Base-by-base conservation (phyloP, 2,888 invertebrate species). In the Boloria selene region DNA sequence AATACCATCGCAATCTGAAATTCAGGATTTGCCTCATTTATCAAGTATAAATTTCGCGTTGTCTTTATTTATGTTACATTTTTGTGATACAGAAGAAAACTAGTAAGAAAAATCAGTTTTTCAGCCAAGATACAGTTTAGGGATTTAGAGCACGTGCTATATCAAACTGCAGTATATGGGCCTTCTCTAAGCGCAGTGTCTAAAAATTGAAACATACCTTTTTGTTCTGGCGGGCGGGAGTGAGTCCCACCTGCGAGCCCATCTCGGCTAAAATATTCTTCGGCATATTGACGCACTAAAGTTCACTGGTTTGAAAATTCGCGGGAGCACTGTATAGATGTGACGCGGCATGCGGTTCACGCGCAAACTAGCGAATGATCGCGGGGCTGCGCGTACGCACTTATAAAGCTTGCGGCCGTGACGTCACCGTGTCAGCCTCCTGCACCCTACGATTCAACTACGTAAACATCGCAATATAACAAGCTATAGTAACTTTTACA, bases 221-320 rank as follows among this genome's bases (percentile, higher is more conserved):
- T 74, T 86, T 86, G 70, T 85, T 81, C 64, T 88, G 90, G 14
- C 90, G 76, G 63, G 82, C 83, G 52, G 88, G 85, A 26, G 91
- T 91, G 68, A 91, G 81, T 71, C 90, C 90, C 84, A 90, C 91
- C 75, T 90, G 91, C 81, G 91, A 91, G 78, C 91, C 91, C 91
- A 91, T 89, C 77, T 91, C 91, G 45, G 89, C 90, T 75, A 90
- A 79, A 61, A 91, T 88, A 73, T 90, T 90, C 76, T 88, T 90
- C 80, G 91, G 86, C 91, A 91, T 91, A 71, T 82, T 88, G 82
- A 47, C 75, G 70, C 87, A 86, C 85, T 78, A 72, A 60, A 75
- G 74, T 64, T 66, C 69, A 68, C 72, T 69, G 61, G 64, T 68
- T 69, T 61, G 49, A 66, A 69, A 74, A 75, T 75, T 79, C 77